Base-by-base conservation (phyloP, 1,140 invertebrate genomes). In the Liolophura sinensis region DNA sequence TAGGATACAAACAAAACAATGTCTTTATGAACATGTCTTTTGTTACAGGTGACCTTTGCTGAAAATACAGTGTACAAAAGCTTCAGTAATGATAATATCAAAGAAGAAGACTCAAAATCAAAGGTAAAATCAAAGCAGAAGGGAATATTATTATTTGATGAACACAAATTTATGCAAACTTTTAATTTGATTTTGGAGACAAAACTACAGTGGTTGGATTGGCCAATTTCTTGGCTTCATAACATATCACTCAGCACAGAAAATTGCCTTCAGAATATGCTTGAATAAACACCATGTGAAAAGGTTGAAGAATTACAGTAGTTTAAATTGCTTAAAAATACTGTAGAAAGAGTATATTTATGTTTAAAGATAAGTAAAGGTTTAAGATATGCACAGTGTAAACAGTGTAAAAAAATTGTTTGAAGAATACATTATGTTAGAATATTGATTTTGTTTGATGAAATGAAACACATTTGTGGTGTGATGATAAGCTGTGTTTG, bases 11-110 rank as follows among this genome's bases (percentile, higher is more conserved):
- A 40, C 9, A 40, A 9, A 40, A 40, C 31, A 40, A 5, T 40
- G 31, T 40, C 31, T 3, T 40, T 40, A 40, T 40, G 31, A 9
- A 40, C 9, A 9, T 40, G 16, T 3, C 58, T 64, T 60, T 47
- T 64, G 59, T 55, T 67, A 3, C 47, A 75, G 73, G 73, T 75
- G 54, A 75, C 71, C 54, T 73, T 75, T 67, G 68, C 73, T n/a
- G 73, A 72, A 20, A 64, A 51, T 20, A 46, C 22, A 18, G 31
- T 73, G 40, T 67, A 68, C 58, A 68, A 57, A 56, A 73, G 72
- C 61, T 54, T 68, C 14, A 67, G 64, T 50, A 51, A 20, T 25
- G 67, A 71, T 48, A 66, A 58, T 24, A 60, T 67, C 18, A 57
- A 51, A 57, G 56, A 64, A 63, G 22, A 54, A 24, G 51, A 54